Evolutionary conservation across 2,113 vertebrate genomes (phyloP).

Genomic region (Sialia sialis): DNA sequence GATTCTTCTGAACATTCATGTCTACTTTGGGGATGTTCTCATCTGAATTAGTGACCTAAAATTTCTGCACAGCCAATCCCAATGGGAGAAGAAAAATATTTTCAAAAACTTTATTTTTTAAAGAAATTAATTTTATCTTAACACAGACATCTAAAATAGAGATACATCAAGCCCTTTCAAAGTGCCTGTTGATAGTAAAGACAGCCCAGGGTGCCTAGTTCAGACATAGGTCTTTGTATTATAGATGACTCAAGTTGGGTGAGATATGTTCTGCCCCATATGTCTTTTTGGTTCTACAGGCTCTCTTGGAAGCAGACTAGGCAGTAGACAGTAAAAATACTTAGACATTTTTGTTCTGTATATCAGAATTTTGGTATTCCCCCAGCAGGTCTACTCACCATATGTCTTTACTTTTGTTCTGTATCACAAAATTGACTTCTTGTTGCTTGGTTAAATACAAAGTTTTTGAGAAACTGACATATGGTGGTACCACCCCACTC

Average conservation of each 20-base stretch:
- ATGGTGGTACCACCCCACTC: background rate
- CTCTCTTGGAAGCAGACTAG: constrained; percentile 5
- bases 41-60: background rate
- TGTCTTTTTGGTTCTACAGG: background rate
- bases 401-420: constrained; percentile 62
- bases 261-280: background rate
- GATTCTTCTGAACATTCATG: background rate
- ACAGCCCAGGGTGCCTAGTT: background rate
- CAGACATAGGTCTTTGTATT: background rate
- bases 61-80: background rate
- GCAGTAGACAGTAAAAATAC: constrained; percentile 42
- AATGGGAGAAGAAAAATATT: background rate
- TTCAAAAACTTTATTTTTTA: background rate
- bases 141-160: background rate
- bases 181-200: background rate
- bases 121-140: background rate
- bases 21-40: background rate
- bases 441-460: constrained; percentile 45
- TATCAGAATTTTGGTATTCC: constrained; percentile 38
- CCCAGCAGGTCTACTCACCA: constrained; percentile 50
- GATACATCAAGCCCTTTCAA: background rate
- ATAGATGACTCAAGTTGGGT: background rate
- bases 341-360: background rate
- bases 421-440: constrained; percentile 45
- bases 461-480: constrained; percentile 33